These are phyloP conservation scores for Phortica variegata DNA, from an alignment of 1,140 invertebrate species.

Conservation along the genomic window DNA sequence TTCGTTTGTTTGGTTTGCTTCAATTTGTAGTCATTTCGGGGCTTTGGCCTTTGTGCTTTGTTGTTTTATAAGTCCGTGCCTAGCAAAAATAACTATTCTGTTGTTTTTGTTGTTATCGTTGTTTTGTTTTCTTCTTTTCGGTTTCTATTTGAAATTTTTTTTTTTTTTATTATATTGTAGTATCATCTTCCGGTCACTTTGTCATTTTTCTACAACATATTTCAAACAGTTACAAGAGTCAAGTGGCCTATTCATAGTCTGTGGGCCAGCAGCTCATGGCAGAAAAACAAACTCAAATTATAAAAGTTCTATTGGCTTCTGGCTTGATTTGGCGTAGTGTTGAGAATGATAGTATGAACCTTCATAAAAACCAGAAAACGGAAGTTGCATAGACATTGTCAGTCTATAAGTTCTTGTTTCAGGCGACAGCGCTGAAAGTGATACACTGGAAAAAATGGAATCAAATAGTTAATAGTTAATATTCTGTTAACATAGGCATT, in stretches of 20 bases:
- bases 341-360: neutral
- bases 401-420: conserved; percentile 20
- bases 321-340: too few relatives aligned
- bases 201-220: conserved; percentile 50
- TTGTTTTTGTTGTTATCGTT: conserved; percentile 16
- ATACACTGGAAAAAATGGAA: neutral
- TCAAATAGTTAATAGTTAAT: neutral
- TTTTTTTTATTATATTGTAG: conserved; percentile 41
- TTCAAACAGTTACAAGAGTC: conserved; percentile 45
- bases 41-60: too few relatives aligned
- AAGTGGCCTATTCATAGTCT: conserved; percentile 33
- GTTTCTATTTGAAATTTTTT: too few relatives aligned
- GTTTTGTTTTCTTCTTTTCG: conserved; percentile 9
- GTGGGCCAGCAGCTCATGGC: conserved; percentile 14
- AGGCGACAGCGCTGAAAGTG: too few relatives aligned
- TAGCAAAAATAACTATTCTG: too few relatives aligned
- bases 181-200: conserved; percentile 55
- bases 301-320: neutral
- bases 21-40: neutral
- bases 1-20: conserved; percentile 19
- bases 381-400: conserved; percentile 42
- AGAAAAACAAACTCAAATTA: neutral
- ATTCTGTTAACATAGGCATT: too few relatives aligned
- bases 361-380: conserved; percentile 13
- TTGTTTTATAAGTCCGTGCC: too few relatives aligned